Evolutionary conservation across 2,888 invertebrate species (phyloP), one percentile per base, ranked within the genome.

Genomic region (Cancer borealis): DNA sequence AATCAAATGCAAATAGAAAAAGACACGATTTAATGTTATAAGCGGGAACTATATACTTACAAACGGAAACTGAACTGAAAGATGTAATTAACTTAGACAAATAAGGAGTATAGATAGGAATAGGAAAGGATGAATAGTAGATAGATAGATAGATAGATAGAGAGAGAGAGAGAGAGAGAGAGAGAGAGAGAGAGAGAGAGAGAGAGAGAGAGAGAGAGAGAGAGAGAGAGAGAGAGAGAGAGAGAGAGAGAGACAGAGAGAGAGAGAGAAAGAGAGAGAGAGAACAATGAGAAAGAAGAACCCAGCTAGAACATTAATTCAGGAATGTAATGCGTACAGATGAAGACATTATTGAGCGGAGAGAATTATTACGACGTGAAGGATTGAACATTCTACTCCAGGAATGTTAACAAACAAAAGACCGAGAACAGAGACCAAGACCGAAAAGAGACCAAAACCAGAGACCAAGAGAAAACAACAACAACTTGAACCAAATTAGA

Each of bases 151-250:
- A 14, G n/a, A 66, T 66, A n/a, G 66, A 10, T 10, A n/a, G 66
- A 66, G 6, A n/a, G 0, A 21, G 14, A 66, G 3, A 54, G 17
- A 54, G 6, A 54, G 54, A 54, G 73, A 73, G 26, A 54, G 54
- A 3, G 12, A 54, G 54, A 54, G 14, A 14, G 54, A 54, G 3
- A 26, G n/a, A 79, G 30, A 12, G 79, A 12, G 79, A 79, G 79
- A 30, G 79, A 79, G 79, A 79, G 79, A 30, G 79, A 79, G 79
- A 79, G 79, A 30, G 79, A 79, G 79, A 79, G 79, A 79, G 79
- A 79, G 79, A 79, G 79, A 79, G 79, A 79, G 79, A 79, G 79
- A 79, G 79, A 79, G 79, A 79, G 79, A 79, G 79, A 79, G 79
- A 79, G 79, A 79, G 79, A 79, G 79, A 79, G 79, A 79, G 79